Evolutionary conservation across 1,140 invertebrate genomes (phyloP).

Genomic region (Drosophila aff.): DNA sequence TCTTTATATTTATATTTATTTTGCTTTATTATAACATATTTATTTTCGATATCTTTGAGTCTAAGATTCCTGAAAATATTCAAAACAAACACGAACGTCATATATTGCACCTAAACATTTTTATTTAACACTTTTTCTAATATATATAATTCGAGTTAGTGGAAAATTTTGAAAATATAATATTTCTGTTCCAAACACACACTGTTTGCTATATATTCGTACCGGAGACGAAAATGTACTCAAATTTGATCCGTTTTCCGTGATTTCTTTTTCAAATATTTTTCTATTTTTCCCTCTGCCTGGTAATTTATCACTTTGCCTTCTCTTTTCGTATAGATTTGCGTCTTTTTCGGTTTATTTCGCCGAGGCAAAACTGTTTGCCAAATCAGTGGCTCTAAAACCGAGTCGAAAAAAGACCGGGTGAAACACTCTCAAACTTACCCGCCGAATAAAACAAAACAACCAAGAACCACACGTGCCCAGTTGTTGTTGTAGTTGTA

Average conservation of each 20-base stretch:
- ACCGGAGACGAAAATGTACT: not conserved
- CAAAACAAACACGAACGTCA: not conserved
- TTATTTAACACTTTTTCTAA: not conserved
- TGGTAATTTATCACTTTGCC: conserved; percentile 32
- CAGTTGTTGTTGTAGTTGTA: conserved; percentile 11
- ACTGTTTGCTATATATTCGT: conserved; percentile 2
- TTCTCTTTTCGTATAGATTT: conserved; percentile 6
- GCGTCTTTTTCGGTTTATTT: conserved; percentile 1
- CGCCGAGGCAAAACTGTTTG: conserved; percentile 8
- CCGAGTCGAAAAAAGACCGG: conserved; percentile 43
- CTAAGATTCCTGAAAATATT: too few species aligned
- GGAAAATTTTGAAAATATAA: conserved; percentile 7
- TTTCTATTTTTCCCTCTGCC: conserved; percentile 13
- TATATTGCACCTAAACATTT: not conserved
- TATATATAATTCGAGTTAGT: not conserved
- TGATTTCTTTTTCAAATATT: conserved; percentile 25
- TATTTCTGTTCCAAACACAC: not conserved
- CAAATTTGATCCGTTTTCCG: conserved; percentile 14
- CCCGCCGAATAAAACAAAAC: conserved; percentile 41
- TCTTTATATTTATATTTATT: not conserved
- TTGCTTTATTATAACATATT: not conserved
- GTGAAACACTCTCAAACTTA: conserved; percentile 48
- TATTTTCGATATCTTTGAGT: not conserved
- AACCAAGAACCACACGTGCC: conserved; percentile 33
- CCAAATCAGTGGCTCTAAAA: conserved; percentile 43